Evolutionary conservation across 2,113 vertebrate genomes (phyloP).

Genomic region (Nansenia antarctica): DNA sequence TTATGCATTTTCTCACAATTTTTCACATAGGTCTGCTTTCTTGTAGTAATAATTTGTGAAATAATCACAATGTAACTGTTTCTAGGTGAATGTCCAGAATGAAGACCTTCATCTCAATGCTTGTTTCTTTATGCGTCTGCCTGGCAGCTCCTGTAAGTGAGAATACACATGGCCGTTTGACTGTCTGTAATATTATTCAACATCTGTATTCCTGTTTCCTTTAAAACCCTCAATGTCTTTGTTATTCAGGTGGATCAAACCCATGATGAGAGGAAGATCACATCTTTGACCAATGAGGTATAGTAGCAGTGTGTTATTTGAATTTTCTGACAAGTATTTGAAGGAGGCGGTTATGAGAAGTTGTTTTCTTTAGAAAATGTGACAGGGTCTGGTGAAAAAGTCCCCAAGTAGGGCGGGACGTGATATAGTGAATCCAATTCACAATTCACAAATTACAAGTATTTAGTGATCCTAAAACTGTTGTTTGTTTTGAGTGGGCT

Average conservation of each 20-base stretch:
- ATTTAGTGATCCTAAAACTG: no score
- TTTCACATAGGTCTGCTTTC: no score
- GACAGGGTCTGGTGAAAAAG: no score
- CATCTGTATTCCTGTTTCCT: background rate
- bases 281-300: background rate
- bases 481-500: no score
- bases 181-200: background rate
- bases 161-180: background rate
- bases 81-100: background rate
- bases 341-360: no score
- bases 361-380: no score
- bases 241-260: background rate
- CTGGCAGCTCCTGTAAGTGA: conserved; percentile 20
- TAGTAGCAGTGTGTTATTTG: background rate
- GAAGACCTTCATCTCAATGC: background rate
- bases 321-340: no score
- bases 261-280: background rate
- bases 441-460: no score
- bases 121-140: background rate
- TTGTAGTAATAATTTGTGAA: no score
- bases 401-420: no score
- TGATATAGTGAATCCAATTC: no score
- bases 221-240: background rate
- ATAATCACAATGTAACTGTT: background rate
- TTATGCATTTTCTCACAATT: no score